A percentile compares a stretch with the other conserved stretches of the same genome.
Evolutionary conservation across 2,113 vertebrate species (phyloP).

Genomic region (Halichoerus grypus): DNA sequence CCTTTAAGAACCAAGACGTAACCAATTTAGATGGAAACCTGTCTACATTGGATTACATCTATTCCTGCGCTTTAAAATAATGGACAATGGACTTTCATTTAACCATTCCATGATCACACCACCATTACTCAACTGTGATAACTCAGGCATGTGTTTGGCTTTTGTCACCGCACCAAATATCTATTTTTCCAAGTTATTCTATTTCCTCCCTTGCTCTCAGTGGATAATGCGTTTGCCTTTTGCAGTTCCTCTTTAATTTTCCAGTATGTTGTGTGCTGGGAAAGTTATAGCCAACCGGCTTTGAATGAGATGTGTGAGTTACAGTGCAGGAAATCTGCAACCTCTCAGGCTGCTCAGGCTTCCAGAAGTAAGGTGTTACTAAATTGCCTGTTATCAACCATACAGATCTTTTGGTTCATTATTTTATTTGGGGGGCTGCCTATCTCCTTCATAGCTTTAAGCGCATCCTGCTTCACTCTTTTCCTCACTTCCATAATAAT

Average conservation of each 20-base stretch:
- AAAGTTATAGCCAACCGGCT: not conserved
- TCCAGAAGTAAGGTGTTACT: slow-evolving; percentile 13
- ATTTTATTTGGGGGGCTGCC: not conserved
- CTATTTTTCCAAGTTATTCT: slow-evolving; percentile 17
- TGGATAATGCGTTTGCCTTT: not conserved
- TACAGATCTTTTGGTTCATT: slow-evolving; percentile 7
- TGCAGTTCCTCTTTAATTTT: slow-evolving; percentile 37
- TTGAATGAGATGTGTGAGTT: not conserved
- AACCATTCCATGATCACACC: not conserved
- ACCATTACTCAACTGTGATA: slow-evolving; percentile 22
- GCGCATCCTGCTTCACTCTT: slow-evolving; percentile 5
- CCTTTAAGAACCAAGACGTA: slow-evolving; percentile 25
- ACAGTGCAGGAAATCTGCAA: not conserved
- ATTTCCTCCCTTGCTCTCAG: slow-evolving; percentile 38
- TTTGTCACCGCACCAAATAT: slow-evolving; percentile 16
- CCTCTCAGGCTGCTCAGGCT: not conserved
- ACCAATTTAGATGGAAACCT: slow-evolving; percentile 26
- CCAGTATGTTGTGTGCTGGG: not conserved
- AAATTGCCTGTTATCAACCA: not conserved
- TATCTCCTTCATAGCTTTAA: not conserved
- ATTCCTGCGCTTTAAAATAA: slow-evolving; percentile 40
- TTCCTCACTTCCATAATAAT: not conserved
- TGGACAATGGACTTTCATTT: not conserved
- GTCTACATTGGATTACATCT: not conserved
- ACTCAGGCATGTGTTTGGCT: slow-evolving; percentile 25